Conservation (phyloP, 2,888 invertebrate species). For the Steromphala cineraria region DNA sequence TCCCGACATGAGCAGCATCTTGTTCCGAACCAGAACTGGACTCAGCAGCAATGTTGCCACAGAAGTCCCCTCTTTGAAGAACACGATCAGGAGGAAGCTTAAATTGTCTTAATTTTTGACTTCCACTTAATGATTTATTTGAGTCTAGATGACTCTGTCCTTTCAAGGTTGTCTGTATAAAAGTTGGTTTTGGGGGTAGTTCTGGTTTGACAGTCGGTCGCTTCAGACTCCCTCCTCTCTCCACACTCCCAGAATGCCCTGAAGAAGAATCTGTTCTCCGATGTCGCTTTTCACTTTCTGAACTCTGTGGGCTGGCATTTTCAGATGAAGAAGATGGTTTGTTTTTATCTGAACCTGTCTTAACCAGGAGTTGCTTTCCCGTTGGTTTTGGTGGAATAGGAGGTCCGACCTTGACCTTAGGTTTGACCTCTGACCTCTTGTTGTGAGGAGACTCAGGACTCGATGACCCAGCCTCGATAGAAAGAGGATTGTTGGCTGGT, state of each 20-base stretch:
- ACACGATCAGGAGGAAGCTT: conserved; percentile 32
- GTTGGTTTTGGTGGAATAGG: conserved; percentile 4
- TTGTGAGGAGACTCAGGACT: neutral
- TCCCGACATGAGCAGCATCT: conserved; percentile 51
- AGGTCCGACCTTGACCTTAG: neutral
- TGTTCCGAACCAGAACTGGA: conserved; percentile 69
- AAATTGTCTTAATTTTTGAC: conserved; percentile 46
- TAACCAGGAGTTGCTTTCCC: neutral
- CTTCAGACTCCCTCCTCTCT: conserved; percentile 21
- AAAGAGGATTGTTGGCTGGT: neutral
- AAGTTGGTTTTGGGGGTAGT: conserved; percentile 62
- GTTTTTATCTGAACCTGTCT: neutral
- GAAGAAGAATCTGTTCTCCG: conserved; percentile 21
- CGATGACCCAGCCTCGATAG: neutral
- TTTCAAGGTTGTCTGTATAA: conserved; percentile 44
- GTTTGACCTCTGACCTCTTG: neutral
- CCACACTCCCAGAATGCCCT: conserved; percentile 8
- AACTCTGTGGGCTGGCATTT: conserved; percentile 38
- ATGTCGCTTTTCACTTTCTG: conserved; percentile 31
- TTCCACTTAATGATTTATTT: conserved; percentile 23
- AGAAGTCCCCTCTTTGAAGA: conserved; percentile 15
- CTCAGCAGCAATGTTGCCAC: conserved; percentile 49
- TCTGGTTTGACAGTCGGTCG: conserved; percentile 45
- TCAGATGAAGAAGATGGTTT: conserved; percentile 30
- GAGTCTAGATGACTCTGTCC: conserved; percentile 46